Base-by-base conservation (phyloP, 2,888 invertebrate genomes). In the Bursaphelenchus okinawaensis region DNA sequence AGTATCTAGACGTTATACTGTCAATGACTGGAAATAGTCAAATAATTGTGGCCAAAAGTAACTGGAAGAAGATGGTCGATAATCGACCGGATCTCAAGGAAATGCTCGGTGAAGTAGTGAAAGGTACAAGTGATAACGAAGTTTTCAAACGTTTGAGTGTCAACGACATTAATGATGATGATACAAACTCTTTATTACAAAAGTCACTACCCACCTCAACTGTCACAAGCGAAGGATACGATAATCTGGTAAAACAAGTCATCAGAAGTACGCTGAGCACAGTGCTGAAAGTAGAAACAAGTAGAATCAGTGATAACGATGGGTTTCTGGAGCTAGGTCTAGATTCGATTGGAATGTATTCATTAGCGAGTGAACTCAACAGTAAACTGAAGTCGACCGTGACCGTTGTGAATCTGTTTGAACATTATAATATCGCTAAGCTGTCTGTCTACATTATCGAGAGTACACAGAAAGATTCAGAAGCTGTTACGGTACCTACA, bases 311-410 rank as follows among this genome's bases (percentile, higher is more conserved):
- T 1, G 40, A 52, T n/a, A 66, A 65, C 54, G 68, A 62, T 20
- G 75, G 66, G 31, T 72, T 76, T 22, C 75, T 77, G 72, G 75
- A 77, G 20, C 62, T 74, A 19, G 76, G 76, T n/a, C 55, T 76
- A 23, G 73, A 74, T 26, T 77, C 76, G 0, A 59, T 68, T 23
- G 63, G 65, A 23, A 28, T 76, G 7, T 57, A 68, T 7, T 55
- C 57, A 9, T 62, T 76, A 8, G 23, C 74, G n/a, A 62, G 68
- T 27, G 56, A 61, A 19, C 54, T 77, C 26, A 73, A 69, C 29
- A 8, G 55, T 1, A 64, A 54, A 2, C 51, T 50, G 20, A 24
- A 20, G 59, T 63, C 4, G 61, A 66, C 20, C n/a, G 12, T 74
- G 56, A 75, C 66, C 27, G 63, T 76, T 8, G 65, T 75, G 0